Conservation (phyloP, 2,888 invertebrate species). For the Oscheius sp. region DNA sequence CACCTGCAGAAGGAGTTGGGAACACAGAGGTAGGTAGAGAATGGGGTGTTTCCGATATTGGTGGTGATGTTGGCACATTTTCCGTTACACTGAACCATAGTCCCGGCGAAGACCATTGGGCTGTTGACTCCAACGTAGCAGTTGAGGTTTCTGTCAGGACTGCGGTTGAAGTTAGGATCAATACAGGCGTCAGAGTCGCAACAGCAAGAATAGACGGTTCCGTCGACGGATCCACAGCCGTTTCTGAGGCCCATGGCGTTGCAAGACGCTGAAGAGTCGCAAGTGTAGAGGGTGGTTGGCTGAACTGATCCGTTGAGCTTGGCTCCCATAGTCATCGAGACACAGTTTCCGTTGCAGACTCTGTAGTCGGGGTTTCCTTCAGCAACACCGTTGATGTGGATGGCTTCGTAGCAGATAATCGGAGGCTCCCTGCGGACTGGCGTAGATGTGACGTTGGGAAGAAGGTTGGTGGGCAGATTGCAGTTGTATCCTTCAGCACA, state of each 20-base stretch:
- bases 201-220: slow-evolving; percentile 50
- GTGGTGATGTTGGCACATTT: slow-evolving; percentile 46
- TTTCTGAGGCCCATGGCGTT: slow-evolving; percentile 50
- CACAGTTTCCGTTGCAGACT: slow-evolving; percentile 55
- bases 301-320: slow-evolving; percentile 38
- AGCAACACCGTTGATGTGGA: slow-evolving; percentile 49
- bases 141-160: slow-evolving; percentile 28
- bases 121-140: slow-evolving; percentile 38
- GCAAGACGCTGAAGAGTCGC: slow-evolving; percentile 51
- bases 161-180: slow-evolving; percentile 52
- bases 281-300: slow-evolving; percentile 51
- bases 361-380: slow-evolving; percentile 39
- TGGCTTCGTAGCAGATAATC: slow-evolving; percentile 57
- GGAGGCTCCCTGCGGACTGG: slow-evolving; percentile 44
- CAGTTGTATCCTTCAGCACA: slow-evolving; percentile 46
- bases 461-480: slow-evolving; percentile 44
- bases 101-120: slow-evolving; percentile 38
- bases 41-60: slow-evolving; percentile 32
- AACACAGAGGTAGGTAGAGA: slow-evolving; percentile 52
- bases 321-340: slow-evolving; percentile 47
- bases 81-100: slow-evolving; percentile 49
- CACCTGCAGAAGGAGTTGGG: slow-evolving; percentile 47
- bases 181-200: slow-evolving; percentile 58
- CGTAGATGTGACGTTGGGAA: slow-evolving; percentile 45
- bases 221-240: slow-evolving; percentile 50